phyloP scores from a whole-genome alignment of 2,113 vertebrate species.

The Nansenia antarctica region DNA sequence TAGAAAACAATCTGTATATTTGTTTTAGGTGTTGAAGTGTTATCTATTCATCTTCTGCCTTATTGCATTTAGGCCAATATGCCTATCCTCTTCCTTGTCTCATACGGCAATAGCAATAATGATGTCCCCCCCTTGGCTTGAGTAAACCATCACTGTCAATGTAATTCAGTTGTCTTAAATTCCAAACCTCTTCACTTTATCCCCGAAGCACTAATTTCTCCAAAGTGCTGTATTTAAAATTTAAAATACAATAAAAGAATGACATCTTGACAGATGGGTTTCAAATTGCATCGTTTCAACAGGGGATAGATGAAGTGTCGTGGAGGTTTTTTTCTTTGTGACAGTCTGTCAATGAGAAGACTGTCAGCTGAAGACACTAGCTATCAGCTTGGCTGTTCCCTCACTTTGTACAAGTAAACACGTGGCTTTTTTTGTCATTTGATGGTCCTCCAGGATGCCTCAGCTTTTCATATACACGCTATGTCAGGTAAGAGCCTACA shows the following conservation, averaged over 20 bases:
- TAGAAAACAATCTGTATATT: slow-evolving; percentile 50
- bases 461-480: too few species aligned
- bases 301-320: not conserved
- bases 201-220: not conserved
- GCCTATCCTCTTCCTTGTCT: too few species aligned
- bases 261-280: not conserved
- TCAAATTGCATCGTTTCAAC: not conserved
- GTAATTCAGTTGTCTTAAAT: slow-evolving; percentile 67
- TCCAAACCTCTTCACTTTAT: slow-evolving; percentile 40
- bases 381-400: too few species aligned
- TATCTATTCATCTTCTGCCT: slow-evolving; percentile 51
- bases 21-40: slow-evolving; percentile 58
- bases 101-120: slow-evolving; percentile 58
- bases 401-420: too few species aligned
- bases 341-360: too few species aligned
- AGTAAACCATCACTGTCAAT: slow-evolving; percentile 53
- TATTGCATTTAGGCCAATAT: too few species aligned
- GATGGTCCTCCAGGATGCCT: too few species aligned
- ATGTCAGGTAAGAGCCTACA: too few species aligned
- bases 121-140: slow-evolving; percentile 55
- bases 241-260: not conserved
- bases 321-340: not conserved
- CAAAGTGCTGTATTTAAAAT: not conserved
- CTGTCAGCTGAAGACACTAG: too few species aligned
- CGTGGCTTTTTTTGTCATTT: too few species aligned